Conservation (phyloP, 2,113 vertebrate genomes). For the Carettochelys insculpta region DNA sequence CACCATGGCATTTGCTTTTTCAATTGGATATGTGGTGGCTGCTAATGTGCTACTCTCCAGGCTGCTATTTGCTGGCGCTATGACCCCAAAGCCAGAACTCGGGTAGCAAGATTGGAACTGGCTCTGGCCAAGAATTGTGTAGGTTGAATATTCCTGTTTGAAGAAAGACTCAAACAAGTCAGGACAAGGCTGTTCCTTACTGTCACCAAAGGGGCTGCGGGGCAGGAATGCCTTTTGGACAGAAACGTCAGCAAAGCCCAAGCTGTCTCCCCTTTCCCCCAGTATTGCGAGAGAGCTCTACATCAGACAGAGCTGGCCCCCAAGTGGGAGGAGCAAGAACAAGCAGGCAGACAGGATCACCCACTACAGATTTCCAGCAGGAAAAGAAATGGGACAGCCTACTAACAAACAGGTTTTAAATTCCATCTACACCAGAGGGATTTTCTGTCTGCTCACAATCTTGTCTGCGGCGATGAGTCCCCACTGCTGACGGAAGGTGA, state of each 20-base stretch:
- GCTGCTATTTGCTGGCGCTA: conserved; percentile 74
- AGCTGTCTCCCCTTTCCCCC: neutral
- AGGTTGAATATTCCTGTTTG: conserved; percentile 89
- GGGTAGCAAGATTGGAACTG: conserved; percentile 92
- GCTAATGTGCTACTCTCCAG: conserved; percentile 70
- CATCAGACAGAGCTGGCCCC: neutral
- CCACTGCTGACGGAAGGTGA: neutral
- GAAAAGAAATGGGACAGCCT: neutral
- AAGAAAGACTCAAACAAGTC: neutral
- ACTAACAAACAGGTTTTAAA: neutral
- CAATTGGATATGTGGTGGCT: conserved; percentile 76
- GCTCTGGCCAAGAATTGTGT: conserved; percentile 89
- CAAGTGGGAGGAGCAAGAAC: neutral
- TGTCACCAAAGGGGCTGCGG: neutral
- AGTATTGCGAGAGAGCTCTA: neutral
- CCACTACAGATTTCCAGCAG: neutral
- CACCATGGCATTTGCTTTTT: conserved; percentile 79
- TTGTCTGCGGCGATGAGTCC: neutral
- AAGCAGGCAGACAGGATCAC: neutral
- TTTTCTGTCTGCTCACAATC: neutral
- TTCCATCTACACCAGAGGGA: neutral
- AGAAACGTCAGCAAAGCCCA: neutral
- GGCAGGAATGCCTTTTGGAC: neutral
- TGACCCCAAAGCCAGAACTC: conserved; percentile 84
- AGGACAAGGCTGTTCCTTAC: neutral